Conservation (phyloP, 2,888 invertebrate species). For the Tetanocera ferruginea region DNA sequence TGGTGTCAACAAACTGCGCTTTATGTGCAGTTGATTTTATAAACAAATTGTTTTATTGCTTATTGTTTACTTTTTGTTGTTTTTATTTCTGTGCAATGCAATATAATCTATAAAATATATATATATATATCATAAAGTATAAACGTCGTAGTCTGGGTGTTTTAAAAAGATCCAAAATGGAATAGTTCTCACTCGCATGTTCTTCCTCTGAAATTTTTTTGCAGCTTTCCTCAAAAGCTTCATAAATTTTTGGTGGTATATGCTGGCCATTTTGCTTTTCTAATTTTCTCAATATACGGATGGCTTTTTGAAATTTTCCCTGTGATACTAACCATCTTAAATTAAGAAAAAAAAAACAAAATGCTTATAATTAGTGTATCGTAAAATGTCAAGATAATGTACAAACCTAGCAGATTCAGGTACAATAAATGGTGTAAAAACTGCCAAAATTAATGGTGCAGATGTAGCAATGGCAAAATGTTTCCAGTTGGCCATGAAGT, state of each 20-base stretch:
- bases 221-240: constrained; percentile 78
- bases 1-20: no score
- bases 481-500: constrained; percentile 86
- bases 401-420: constrained; percentile 86
- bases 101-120: no score
- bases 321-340: constrained; percentile 88
- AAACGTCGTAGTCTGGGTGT: constrained; percentile 83
- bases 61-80: no score
- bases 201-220: constrained; percentile 79
- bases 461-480: constrained; percentile 83
- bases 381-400: neutral
- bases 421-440: constrained; percentile 82
- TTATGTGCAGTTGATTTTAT: no score
- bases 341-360: neutral
- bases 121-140: no score
- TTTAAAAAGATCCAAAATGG: constrained; percentile 84
- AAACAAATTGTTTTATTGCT: no score
- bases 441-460: constrained; percentile 79
- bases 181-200: constrained; percentile 78
- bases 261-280: constrained; percentile 83
- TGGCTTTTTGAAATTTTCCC: constrained; percentile 84
- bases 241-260: constrained; percentile 81
- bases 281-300: constrained; percentile 83
- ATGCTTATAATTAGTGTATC: neutral
- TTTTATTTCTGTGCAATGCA: no score